phyloP scores from a whole-genome alignment of 2,888 invertebrate species.

The Hirtodrosophila confusa region DNA sequence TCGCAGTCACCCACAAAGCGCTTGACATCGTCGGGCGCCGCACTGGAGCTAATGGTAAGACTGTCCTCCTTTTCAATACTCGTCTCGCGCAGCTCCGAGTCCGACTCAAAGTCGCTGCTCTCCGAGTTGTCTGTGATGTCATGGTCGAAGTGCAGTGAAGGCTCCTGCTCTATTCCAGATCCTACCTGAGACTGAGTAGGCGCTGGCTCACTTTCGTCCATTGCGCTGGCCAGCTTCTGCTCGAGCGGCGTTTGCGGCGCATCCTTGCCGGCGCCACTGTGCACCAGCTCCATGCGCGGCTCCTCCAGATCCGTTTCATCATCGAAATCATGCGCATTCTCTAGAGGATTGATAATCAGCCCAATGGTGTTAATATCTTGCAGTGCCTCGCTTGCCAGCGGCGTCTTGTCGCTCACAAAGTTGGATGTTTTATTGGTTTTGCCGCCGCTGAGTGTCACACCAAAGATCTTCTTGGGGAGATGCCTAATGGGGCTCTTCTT shows the following conservation, averaged over 20 bases:
- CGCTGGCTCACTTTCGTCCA: slow-evolving; percentile 64
- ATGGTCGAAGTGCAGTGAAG: slow-evolving; percentile 69
- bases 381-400: slow-evolving; percentile 57
- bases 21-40: slow-evolving; percentile 71
- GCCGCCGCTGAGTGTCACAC: slow-evolving; percentile 83
- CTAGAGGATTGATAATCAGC: slow-evolving; percentile 88
- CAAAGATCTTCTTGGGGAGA: slow-evolving; percentile 84
- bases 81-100: slow-evolving; percentile 81
- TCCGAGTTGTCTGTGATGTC: slow-evolving; percentile 83
- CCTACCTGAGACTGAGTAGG: slow-evolving; percentile 26
- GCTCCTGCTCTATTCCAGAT: slow-evolving; percentile 39
- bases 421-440: slow-evolving; percentile 83
- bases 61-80: slow-evolving; percentile 83
- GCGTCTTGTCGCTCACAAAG: slow-evolving; percentile 82
- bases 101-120: slow-evolving; percentile 83
- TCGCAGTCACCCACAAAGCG: slow-evolving; percentile 84
- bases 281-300: slow-evolving; percentile 61
- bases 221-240: slow-evolving; percentile 67
- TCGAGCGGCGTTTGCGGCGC: slow-evolving; percentile 63
- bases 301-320: slow-evolving; percentile 79
- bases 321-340: slow-evolving; percentile 82
- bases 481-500: slow-evolving; percentile 84
- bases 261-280: slow-evolving; percentile 39
- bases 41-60: slow-evolving; percentile 66
- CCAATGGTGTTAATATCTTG: slow-evolving; percentile 84